These are phyloP conservation scores for Apeira syringaria DNA, from an alignment of 2,888 invertebrate genomes.

Conservation along the genomic window DNA sequence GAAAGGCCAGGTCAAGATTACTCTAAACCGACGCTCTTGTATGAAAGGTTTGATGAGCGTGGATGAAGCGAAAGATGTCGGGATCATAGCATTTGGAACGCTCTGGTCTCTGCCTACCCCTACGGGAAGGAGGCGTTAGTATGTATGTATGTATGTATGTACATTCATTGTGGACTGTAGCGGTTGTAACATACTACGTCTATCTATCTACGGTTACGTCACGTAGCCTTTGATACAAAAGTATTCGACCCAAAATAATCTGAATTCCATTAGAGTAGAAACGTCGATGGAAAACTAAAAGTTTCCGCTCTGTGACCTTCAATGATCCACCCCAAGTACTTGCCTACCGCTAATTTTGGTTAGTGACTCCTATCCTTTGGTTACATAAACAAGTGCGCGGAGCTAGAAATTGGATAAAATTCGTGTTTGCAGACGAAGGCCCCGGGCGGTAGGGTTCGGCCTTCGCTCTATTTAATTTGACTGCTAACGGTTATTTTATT, in stretches of 20 bases:
- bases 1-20: too few relatives aligned
- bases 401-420: conserved; percentile 52
- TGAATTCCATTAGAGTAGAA: not conserved
- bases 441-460: conserved; percentile 36
- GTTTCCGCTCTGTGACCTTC: conserved; percentile 4
- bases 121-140: too few relatives aligned
- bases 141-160: too few relatives aligned
- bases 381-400: conserved; percentile 29
- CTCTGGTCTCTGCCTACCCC: too few relatives aligned
- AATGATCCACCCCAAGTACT: conserved; percentile 8
- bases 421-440: conserved; percentile 44
- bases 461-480: conserved; percentile 47
- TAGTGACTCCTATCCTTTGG: conserved; percentile 26
- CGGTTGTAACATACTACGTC: too few relatives aligned
- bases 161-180: too few relatives aligned
- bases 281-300: not conserved
- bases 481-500: conserved; percentile 47
- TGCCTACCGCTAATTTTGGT: conserved; percentile 15
- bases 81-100: too few relatives aligned
- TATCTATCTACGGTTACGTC: too few relatives aligned
- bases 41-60: too few relatives aligned
- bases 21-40: too few relatives aligned
- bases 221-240: too few relatives aligned
- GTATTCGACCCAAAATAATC: not conserved
- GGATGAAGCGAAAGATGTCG: too few relatives aligned